These are phyloP conservation scores for Clinocottus analis DNA, from an alignment of 2,113 vertebrate genomes.

Conservation along the genomic window DNA sequence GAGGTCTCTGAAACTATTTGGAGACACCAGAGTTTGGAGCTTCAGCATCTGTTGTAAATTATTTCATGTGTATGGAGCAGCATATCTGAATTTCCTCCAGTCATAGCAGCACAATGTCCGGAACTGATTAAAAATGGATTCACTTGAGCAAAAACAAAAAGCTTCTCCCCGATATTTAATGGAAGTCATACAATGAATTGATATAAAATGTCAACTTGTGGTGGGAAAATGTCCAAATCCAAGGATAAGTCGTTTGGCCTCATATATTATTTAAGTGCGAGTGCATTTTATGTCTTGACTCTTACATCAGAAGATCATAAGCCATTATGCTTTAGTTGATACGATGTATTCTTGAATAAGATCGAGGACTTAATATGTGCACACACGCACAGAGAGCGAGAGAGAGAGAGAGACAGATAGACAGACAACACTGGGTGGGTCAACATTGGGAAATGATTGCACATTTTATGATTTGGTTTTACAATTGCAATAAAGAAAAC, in stretches of 20 bases:
- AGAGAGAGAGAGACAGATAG: no score
- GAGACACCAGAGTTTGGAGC: neutral
- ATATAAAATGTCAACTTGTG: neutral
- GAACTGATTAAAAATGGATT: slow-evolving; percentile 3
- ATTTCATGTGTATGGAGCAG: neutral
- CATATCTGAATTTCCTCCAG: neutral
- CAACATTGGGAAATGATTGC: slow-evolving; percentile 6
- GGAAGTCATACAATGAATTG: neutral
- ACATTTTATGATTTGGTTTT: slow-evolving; percentile 3
- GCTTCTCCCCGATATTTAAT: neutral
- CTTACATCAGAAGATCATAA: neutral
- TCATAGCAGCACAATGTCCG: neutral
- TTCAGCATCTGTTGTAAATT: neutral
- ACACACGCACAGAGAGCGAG: neutral
- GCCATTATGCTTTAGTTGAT: neutral
- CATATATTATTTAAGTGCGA: neutral
- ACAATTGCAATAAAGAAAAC: slow-evolving; percentile 1
- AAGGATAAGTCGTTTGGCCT: neutral
- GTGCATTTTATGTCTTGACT: neutral
- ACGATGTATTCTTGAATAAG: neutral
- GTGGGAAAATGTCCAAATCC: slow-evolving; percentile 1
- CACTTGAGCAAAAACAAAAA: neutral
- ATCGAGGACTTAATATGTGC: neutral
- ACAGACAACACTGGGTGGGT: neutral
- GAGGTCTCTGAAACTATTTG: neutral